These are phyloP conservation scores for Otolemur crassicaudatus DNA, from an alignment of 2,797 vertebrate species.

Conservation along the genomic window DNA sequence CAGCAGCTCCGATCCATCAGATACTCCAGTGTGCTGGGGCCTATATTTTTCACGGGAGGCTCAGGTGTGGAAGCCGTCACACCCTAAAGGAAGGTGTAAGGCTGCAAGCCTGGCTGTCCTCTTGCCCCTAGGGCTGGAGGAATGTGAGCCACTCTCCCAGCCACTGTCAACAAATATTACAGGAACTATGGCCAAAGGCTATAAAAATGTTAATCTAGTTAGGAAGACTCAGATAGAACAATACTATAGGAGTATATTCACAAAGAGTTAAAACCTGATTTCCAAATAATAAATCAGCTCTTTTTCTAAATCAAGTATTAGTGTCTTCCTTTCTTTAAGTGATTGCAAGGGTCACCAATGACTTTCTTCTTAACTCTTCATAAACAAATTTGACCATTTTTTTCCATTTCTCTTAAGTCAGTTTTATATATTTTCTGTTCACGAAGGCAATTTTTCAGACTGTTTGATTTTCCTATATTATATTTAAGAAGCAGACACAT, in stretches of 20 bases:
- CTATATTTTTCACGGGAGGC: background rate
- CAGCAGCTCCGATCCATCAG: background rate
- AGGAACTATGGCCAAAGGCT: background rate
- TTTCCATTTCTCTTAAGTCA: background rate
- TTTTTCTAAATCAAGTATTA: conserved; percentile 47
- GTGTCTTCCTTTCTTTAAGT: conserved; percentile 41
- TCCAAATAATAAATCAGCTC: conserved; percentile 38
- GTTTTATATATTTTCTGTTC: conserved; percentile 16
- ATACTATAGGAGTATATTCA: background rate
- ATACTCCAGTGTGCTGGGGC: background rate
- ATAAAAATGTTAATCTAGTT: background rate
- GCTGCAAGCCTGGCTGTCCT: background rate
- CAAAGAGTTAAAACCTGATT: conserved; percentile 10
- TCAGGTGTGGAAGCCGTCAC: background rate
- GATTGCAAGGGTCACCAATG: background rate
- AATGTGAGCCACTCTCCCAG: background rate
- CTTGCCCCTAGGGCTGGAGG: background rate
- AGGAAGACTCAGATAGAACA: conserved; percentile 1
- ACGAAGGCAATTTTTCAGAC: conserved; percentile 5
- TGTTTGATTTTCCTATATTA: conserved; percentile 24
- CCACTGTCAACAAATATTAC: background rate
- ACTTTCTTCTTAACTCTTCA: conserved; percentile 44
- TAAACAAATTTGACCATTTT: conserved; percentile 6
- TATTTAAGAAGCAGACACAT: conserved; percentile 51
- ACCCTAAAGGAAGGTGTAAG: background rate